phyloP scores from a whole-genome alignment of 2,113 vertebrate species.

The Galbula dea region DNA sequence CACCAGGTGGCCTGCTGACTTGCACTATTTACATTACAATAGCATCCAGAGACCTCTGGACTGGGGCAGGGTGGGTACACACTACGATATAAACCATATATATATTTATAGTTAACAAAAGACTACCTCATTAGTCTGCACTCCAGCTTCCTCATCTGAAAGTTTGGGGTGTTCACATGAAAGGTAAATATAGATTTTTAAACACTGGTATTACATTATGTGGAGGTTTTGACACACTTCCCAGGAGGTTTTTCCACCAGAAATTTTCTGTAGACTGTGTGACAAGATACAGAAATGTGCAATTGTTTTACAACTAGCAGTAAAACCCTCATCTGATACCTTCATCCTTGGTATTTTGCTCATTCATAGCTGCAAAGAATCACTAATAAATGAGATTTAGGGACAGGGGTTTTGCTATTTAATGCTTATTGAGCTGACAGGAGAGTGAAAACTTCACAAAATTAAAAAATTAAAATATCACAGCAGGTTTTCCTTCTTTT shows the following conservation, averaged over 20 bases:
- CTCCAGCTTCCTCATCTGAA: background rate
- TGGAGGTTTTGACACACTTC: background rate
- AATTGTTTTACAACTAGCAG: background rate
- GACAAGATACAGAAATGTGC: background rate
- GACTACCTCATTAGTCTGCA: background rate
- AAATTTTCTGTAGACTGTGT: background rate
- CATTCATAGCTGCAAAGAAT: background rate
- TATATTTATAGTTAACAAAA: rapidly evolving
- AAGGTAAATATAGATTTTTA: background rate
- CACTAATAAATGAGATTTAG: background rate
- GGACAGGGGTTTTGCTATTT: background rate
- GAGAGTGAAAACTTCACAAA: background rate
- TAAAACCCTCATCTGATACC: background rate
- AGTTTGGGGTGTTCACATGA: background rate
- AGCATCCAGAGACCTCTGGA: background rate
- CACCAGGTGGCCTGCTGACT: background rate
- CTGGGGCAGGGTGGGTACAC: background rate
- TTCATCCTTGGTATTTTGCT: background rate
- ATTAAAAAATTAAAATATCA: background rate
- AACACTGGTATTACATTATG: background rate
- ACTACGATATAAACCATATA: background rate
- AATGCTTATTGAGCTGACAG: background rate
- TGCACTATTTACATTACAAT: background rate
- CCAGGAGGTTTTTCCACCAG: background rate
- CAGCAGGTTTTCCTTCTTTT: background rate